These are phyloP conservation scores for Amblyornis subalaris DNA, from an alignment of 2,113 vertebrate genomes.

Conservation along the genomic window DNA sequence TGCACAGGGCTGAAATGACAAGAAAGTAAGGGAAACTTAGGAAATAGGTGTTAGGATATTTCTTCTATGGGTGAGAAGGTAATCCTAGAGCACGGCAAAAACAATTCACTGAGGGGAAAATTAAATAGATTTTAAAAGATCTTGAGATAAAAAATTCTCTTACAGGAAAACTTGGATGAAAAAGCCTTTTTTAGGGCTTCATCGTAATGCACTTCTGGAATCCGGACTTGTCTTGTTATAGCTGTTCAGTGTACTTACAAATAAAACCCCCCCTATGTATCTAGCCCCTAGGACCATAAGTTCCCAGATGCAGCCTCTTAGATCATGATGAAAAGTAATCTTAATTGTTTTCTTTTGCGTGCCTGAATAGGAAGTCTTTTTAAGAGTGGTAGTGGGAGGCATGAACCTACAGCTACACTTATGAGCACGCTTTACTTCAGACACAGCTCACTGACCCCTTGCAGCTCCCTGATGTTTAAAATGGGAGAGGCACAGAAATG, in stretches of 20 bases:
- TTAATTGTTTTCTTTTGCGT: not conserved
- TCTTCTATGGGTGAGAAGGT: not conserved
- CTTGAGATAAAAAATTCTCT: not conserved
- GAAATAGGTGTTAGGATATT: not conserved
- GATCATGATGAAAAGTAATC: not conserved
- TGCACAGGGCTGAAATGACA: not conserved
- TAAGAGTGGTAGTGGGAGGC: not conserved
- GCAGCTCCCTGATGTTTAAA: not conserved
- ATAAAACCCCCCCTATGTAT: not conserved
- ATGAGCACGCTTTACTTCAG: not conserved
- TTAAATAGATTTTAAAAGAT: not conserved
- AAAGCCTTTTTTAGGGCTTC: not conserved
- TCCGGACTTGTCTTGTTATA: not conserved
- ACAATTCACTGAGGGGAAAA: not conserved
- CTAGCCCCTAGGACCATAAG: not conserved
- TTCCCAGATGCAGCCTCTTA: not conserved
- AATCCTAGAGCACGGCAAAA: not conserved
- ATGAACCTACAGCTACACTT: not conserved
- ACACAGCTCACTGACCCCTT: not conserved
- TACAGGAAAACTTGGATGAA: not conserved
- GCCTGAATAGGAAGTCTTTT: not conserved
- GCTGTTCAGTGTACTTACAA: not conserved
- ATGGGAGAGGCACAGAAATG: not conserved
- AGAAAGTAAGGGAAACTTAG: not conserved
- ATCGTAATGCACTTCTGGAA: not conserved